Conservation (phyloP, 2,797 vertebrate species). For the Tokudaia tokunoshimensis region DNA sequence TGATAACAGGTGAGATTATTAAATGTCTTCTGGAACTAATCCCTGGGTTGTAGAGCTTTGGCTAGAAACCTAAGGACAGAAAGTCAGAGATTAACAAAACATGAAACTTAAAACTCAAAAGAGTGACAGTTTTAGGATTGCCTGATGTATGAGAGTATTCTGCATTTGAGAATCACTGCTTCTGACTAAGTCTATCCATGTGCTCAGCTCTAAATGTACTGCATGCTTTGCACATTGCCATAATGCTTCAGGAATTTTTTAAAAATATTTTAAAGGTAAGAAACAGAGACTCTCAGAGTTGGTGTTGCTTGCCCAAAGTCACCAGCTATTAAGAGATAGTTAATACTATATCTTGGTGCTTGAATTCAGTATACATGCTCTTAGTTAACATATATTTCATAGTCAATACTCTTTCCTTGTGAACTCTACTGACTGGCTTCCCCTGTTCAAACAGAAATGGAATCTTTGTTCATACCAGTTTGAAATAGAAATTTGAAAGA, state of each 20-base stretch:
- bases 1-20: neutral
- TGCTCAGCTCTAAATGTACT: neutral
- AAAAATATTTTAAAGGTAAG: slow-evolving; percentile 7
- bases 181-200: neutral
- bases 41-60: neutral
- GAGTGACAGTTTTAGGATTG: neutral
- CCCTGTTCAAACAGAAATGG: neutral
- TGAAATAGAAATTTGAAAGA: slow-evolving; percentile 31
- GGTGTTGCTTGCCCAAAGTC: neutral
- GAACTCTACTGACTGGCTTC: neutral
- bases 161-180: neutral
- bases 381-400: neutral
- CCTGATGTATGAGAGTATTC: neutral
- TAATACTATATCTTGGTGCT: neutral
- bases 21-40: neutral
- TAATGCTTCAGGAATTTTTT: neutral
- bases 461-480: neutral
- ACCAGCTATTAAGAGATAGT: neutral
- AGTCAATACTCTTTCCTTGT: neutral
- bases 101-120: neutral
- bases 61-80: neutral
- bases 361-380: neutral
- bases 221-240: neutral
- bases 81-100: neutral
- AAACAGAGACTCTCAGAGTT: slow-evolving; percentile 9